Conservation (phyloP, 1,140 invertebrate species). For the Eriocheir sinensis region DNA sequence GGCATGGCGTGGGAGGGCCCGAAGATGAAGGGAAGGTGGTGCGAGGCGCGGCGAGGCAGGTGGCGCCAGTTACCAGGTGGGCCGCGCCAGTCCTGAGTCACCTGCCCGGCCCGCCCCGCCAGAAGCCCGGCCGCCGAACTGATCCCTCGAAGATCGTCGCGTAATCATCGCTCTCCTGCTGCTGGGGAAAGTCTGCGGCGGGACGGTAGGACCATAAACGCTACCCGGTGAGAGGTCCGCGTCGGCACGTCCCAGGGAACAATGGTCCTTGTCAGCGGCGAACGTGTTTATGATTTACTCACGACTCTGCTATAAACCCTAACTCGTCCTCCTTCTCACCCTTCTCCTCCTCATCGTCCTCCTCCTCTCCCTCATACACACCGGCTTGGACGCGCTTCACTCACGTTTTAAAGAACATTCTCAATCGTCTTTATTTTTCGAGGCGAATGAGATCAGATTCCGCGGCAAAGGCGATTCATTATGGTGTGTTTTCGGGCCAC, state of each 20-base stretch:
- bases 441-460: constrained; percentile 61
- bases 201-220: constrained; percentile 59
- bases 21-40: not conserved
- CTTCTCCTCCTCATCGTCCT: not conserved
- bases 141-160: not conserved
- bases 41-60: not conserved
- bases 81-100: not conserved
- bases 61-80: constrained; percentile 58
- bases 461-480: constrained; percentile 55
- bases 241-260: not conserved
- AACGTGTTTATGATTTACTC: constrained; percentile 52
- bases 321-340: not conserved
- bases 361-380: not conserved
- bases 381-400: not conserved
- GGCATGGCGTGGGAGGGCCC: not conserved
- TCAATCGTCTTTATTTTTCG: constrained; percentile 44
- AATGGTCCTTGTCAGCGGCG: not conserved
- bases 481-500: constrained; percentile 53
- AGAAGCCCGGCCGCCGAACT: not conserved
- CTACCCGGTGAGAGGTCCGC: not conserved
- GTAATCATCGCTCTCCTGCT: constrained; percentile 44
- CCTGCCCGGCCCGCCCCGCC: not conserved
- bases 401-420: constrained; percentile 34
- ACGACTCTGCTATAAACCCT: constrained; percentile 43
- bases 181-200: not conserved